Conservation (phyloP, 2,113 vertebrate genomes). For the Tichodroma muraria region DNA sequence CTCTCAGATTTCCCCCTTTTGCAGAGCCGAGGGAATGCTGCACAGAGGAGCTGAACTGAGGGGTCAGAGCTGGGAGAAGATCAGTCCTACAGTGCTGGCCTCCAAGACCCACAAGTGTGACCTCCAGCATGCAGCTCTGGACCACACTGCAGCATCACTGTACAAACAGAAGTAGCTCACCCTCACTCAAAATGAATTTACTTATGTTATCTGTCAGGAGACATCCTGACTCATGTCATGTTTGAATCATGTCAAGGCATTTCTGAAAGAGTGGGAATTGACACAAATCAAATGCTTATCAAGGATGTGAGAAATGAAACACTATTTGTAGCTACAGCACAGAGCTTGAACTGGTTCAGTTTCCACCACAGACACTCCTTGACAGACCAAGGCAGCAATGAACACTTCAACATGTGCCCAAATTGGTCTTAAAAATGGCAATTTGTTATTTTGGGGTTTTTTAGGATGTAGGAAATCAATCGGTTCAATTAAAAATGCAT, state of each 20-base stretch:
- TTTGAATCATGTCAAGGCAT: neutral
- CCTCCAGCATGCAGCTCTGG: neutral
- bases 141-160: neutral
- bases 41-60: neutral
- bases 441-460: neutral
- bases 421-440: neutral
- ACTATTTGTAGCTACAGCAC: neutral
- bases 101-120: neutral
- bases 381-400: neutral
- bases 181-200: neutral
- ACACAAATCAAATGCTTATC: neutral
- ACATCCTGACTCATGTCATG: accelerated
- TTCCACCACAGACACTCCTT: neutral
- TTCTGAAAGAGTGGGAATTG: neutral
- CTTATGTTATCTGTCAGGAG: neutral
- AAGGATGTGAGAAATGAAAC: neutral
- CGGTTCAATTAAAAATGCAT: neutral
- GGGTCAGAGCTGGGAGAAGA: neutral
- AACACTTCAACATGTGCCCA: neutral
- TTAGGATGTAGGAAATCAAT: neutral
- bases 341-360: neutral
- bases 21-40: neutral
- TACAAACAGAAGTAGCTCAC: neutral
- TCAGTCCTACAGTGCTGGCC: neutral
- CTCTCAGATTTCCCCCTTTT: neutral